Base-by-base conservation (phyloP, 2,113 vertebrate genomes). In the Talpa occidentalis region DNA sequence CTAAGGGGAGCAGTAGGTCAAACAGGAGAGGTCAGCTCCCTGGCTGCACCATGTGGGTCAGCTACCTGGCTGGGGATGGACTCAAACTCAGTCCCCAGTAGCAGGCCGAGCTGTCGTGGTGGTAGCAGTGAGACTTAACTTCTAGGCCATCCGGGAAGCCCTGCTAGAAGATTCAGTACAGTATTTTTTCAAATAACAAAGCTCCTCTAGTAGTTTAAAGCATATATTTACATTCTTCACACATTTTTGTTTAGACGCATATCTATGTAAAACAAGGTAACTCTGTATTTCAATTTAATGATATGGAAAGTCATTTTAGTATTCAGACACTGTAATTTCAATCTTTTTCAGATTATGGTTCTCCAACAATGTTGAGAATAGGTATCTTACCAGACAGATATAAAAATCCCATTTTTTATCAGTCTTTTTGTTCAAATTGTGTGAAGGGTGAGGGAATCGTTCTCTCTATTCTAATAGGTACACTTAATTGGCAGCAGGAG, bases 171-270 rank as follows among this genome's bases (percentile, higher is more conserved):
- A 52, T 19, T 62, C 64, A 44, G 42, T 28, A 80, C 2, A 70
- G 24, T 74, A 79, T 74, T 85, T 80, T 62, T 93, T 93, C 62
- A 92, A 88, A 94, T 78, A 87, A 79, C 14, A 81, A 83, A 86
- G 37, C 37, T 88, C 60, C 54, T 42, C 88, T 59, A 32, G 30
- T 84, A 35, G 44, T 47, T 92, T 93, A 78, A 78, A 86, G 37
- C 11, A 92, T 44, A 42, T 90, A 69, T 62, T 60, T 47, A 73
- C 64, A 73, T 16, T 88, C 28, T 94, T 35, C 16, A 91, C 21
- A 74, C 12, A 80, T n/a, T 92, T 96, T 79, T 94, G 54, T 42
- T 86, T 44, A 89, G 32, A 95, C 86, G 56, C 59, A n/a, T 42
- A 92, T 81, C 30, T 78, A n/a, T 77, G 30, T 73, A 95, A 72